These are phyloP conservation scores for Otis tarda DNA, from an alignment of 2,113 vertebrate genomes.

Conservation along the genomic window DNA sequence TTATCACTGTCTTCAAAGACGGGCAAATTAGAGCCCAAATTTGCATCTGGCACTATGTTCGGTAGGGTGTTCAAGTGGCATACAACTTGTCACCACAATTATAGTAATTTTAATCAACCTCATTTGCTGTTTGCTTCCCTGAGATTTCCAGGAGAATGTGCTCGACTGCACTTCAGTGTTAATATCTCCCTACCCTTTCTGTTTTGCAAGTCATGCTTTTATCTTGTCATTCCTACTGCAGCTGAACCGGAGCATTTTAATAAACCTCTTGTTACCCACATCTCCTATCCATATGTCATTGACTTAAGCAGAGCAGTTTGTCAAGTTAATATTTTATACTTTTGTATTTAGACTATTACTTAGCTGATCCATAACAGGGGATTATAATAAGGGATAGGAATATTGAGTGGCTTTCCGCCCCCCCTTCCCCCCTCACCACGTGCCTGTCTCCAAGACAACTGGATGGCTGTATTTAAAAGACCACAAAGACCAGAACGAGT, in stretches of 20 bases:
- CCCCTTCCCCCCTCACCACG: not conserved
- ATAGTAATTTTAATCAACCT: conserved; percentile 58
- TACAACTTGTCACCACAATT: conserved; percentile 47
- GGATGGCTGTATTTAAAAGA: conserved; percentile 79
- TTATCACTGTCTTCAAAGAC: conserved; percentile 27
- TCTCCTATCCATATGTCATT: conserved; percentile 33
- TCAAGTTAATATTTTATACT: conserved; percentile 41
- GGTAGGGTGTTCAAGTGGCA: not conserved
- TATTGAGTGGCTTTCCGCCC: not conserved
- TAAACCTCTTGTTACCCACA: conserved; percentile 52
- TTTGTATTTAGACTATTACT: conserved; percentile 40
- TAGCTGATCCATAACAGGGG: conserved; percentile 15
- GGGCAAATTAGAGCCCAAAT: conserved; percentile 28
- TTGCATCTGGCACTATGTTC: conserved; percentile 11
- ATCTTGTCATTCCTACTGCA: not conserved
- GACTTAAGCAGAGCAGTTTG: conserved; percentile 45
- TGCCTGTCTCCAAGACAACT: conserved; percentile 76
- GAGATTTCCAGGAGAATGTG: conserved; percentile 23
- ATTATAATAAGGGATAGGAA: conserved; percentile 3
- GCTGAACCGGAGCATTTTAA: conserved; percentile 10
- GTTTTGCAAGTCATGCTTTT: conserved; percentile 31
- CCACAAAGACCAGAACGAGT: conserved; percentile 75
- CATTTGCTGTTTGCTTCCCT: conserved; percentile 1
- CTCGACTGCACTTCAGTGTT: conserved; percentile 23
- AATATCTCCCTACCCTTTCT: not conserved